Base-by-base conservation (phyloP, 2,797 vertebrate species). In the Leuciscus waleckii region DNA sequence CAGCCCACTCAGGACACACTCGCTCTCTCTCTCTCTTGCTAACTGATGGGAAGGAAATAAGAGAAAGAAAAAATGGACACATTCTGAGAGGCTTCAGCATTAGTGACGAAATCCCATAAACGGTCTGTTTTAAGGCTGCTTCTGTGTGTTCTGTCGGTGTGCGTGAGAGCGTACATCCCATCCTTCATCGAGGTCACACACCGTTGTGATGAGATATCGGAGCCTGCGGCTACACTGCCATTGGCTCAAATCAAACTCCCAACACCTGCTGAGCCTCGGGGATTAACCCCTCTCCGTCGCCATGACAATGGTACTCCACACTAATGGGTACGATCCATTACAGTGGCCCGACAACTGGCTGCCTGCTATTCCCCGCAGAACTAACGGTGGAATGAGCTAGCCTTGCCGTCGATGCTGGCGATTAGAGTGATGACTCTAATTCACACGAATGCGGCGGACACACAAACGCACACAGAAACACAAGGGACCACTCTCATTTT, bases 241-340 rank as follows among this genome's bases (percentile, higher is more conserved):
- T 65, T 76, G 75, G 83, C 69, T 85, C 41, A 73, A 81, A 87
- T 87, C 67, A 65, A 32, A 83, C 75, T 81, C 65, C 51, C 75
- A 71, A 71, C 86, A 83, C 76, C 81, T 83, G 75, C 70, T 87
- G 71, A 68, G 76, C 83, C 70, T 83, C n/a, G 51, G 43, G 85
- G 54, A 82, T 74, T 77, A 73, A 74, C 39, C 68, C 37, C 16
- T 65, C 68, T 71, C 75, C 21, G 79, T 83, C 21, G 21, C 70
- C 63, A 61, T 81, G 86, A 84, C 49, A 19, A 49, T 65, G 78
- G 58, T 78, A 70, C 81, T 81, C 75, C 32, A 46, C 81, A 26
- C 46, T 86, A 84, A 86, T 84, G 73, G 73, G 35, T 75, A 67
- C 46, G 73, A 84, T 86, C 81, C 61, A 74, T 87, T 83, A 84